These are phyloP conservation scores for Metaphire vulgaris DNA, from an alignment of 1,140 invertebrate genomes.

Conservation along the genomic window DNA sequence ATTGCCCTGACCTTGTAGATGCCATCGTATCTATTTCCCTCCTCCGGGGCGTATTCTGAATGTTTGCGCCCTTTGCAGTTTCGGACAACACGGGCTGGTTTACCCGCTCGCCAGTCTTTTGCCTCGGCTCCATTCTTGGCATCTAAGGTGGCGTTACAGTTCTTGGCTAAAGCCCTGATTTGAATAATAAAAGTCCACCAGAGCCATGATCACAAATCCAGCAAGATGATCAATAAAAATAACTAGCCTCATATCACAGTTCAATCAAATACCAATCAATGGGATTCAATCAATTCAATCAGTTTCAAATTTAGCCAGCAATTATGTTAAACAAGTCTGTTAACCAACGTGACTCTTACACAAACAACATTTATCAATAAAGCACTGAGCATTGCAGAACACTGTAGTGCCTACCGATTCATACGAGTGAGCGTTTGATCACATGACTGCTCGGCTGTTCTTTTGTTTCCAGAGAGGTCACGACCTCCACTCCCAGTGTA, in stretches of 20 bases:
- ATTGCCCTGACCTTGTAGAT: constrained; percentile 57
- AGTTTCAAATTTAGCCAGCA: no score
- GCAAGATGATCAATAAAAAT: no score
- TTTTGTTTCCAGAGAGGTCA: constrained; percentile 75
- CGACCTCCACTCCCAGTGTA: constrained; percentile 78
- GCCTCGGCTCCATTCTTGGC: constrained; percentile 63
- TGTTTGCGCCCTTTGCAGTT: constrained; percentile 67
- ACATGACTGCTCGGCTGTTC: constrained; percentile 70
- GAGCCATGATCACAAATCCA: no score
- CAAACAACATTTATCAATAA: no score
- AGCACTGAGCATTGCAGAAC: no score
- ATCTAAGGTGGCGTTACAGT: constrained; percentile 65
- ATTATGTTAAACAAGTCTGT: no score
- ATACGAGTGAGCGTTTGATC: constrained; percentile 71
- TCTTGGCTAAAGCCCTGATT: constrained; percentile 67
- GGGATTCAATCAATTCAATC: no score
- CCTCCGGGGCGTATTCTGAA: constrained; percentile 70
- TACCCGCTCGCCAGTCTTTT: constrained; percentile 66
- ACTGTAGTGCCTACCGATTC: constrained; percentile 60
- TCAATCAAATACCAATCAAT: no score
- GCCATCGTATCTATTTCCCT: constrained; percentile 61
- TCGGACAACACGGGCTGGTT: constrained; percentile 71
- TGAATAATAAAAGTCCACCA: not conserved
- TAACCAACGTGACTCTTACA: no score
- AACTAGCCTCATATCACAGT: no score